phyloP scores from a whole-genome alignment of 2,888 invertebrate genomes.

The Sturmia bella region DNA sequence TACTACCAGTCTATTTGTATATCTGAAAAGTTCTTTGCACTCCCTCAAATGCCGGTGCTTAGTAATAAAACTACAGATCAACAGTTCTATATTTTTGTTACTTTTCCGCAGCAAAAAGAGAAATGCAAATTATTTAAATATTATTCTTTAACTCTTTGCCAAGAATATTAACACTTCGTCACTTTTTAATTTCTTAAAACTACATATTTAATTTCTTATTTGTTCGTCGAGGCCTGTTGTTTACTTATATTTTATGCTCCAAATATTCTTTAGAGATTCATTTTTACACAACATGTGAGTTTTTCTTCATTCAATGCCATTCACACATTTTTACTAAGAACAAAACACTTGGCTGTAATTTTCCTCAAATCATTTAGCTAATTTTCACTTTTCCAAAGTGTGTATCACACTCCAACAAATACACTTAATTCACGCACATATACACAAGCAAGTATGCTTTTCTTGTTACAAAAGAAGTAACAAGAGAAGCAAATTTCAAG shows the following conservation, averaged over 20 bases:
- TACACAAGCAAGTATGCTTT: not conserved
- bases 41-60: too few relatives aligned
- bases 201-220: slow-evolving; percentile 16
- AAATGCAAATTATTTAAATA: too few relatives aligned
- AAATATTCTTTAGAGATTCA: slow-evolving; percentile 49
- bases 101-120: too few relatives aligned
- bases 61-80: too few relatives aligned
- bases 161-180: not conserved
- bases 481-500: slow-evolving; percentile 47
- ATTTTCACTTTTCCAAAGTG: slow-evolving; percentile 63
- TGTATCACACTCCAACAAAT: slow-evolving; percentile 11
- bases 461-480: slow-evolving; percentile 18
- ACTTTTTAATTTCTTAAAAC: slow-evolving; percentile 4
- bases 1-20: too few relatives aligned
- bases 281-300: not conserved
- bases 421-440: not conserved
- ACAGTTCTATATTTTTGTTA: too few relatives aligned
- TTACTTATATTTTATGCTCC: slow-evolving; percentile 43
- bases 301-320: not conserved
- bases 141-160: not conserved
- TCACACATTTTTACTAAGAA: not conserved
- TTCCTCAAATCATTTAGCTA: slow-evolving; percentile 65
- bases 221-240: slow-evolving; percentile 27
- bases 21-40: too few relatives aligned
- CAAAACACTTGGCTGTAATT: slow-evolving; percentile 59